Base-by-base conservation (phyloP, 2,797 vertebrate genomes). In the Micropoecilia bifurca region DNA sequence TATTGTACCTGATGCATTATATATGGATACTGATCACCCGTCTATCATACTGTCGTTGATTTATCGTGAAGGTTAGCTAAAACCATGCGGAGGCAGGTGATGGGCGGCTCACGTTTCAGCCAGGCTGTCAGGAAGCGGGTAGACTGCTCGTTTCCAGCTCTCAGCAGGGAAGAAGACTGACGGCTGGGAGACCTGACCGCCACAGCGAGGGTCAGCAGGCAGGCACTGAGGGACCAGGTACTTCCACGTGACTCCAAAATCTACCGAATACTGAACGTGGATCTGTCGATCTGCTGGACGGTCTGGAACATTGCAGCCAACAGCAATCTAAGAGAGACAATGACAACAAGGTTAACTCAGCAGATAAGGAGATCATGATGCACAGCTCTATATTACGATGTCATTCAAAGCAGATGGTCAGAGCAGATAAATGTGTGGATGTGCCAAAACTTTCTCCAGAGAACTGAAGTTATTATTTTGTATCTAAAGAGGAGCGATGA, bases 221-320 rank as follows among this genome's bases (percentile, higher is more conserved):
- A 99, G 94, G 82, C 99, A 99, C 93, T 99, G 99, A 76, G 97
- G 96, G 59, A 99, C 96, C 80, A 99, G 92, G 84, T 99, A 99
- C 92, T 96, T 98, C 99, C 99, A 99, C 74, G 96, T 98, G 84
- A 99, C 98, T 0, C 99, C 99, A 4, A 98, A 99, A 93, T 99
- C 98, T 80, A 97, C 96, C 0, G 99, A 99, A 87, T 97, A 98
- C 86, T 99, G 98, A 59, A 99, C 95, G 0, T 99, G 98, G 76
- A 99, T 94, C 92, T 99, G 98, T 80, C 97, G 96, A 85, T 99
- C 97, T 55, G 95, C 95, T 71, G 95, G 95, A 80, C 97, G 98
- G 90, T 99, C 97, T 33, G 96, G 96, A 1, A 93, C 94, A 83
- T 93, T 96, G 88, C 98, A 99, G 87, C 98, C 98, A 71, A 99